Conservation (phyloP, 1,140 invertebrate species). For the Solenopsis fugax region DNA sequence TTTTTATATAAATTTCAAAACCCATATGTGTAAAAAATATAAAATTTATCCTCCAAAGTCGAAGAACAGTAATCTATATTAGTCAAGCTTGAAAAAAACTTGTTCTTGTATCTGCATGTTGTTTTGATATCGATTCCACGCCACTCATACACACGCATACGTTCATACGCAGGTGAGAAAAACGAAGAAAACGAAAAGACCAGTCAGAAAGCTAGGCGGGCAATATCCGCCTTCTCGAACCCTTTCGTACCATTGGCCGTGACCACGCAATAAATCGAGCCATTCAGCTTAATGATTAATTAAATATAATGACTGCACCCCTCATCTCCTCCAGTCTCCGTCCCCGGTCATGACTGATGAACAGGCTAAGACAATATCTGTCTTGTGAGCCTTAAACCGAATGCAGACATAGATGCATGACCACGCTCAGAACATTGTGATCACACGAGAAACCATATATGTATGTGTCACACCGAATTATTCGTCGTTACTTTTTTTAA, state of each 20-base stretch:
- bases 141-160: neutral
- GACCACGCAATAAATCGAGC: constrained; percentile 77
- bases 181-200: constrained; percentile 4
- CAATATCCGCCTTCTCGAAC: constrained; percentile 36
- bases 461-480: constrained; percentile 3
- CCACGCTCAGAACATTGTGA: constrained; percentile 44
- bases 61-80: neutral
- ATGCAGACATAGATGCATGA: constrained; percentile 63
- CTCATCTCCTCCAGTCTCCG: neutral
- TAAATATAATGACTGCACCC: constrained; percentile 83
- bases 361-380: constrained; percentile 82
- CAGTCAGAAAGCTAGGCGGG: constrained; percentile 41
- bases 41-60: neutral
- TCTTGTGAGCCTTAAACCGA: constrained; percentile 64
- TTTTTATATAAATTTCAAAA: too few relatives aligned
- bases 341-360: constrained; percentile 78
- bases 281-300: constrained; percentile 84
- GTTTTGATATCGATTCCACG: constrained; percentile 11
- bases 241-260: constrained; percentile 57
- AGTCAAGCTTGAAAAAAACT: neutral
- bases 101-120: neutral
- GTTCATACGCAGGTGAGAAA: neutral
- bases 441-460: constrained; percentile 33
- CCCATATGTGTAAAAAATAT: neutral
- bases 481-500: neutral